These are phyloP conservation scores for Oreohelix idahoensis DNA, from an alignment of 1,140 invertebrate genomes.

Conservation along the genomic window DNA sequence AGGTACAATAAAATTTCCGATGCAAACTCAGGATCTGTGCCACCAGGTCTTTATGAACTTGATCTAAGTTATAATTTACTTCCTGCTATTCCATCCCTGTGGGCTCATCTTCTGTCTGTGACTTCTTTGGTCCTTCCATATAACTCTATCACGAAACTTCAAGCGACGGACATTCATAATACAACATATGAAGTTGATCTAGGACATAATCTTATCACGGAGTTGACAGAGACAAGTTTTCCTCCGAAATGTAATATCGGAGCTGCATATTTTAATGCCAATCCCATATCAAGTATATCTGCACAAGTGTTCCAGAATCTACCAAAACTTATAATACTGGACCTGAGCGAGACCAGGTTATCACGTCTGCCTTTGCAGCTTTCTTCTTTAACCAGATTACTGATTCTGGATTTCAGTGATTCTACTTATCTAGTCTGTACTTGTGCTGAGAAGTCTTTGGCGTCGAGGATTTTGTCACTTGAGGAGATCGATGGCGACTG, in stretches of 20 bases:
- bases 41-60: no score
- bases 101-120: no score
- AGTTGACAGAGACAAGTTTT: no score
- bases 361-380: not conserved
- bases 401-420: not conserved
- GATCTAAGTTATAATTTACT: not conserved
- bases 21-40: not conserved
- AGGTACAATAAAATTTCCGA: not conserved
- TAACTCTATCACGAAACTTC: not conserved
- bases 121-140: not conserved
- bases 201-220: no score
- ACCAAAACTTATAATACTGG: not conserved
- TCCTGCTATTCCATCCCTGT: not conserved
- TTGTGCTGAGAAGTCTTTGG: not conserved
- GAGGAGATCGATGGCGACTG: not conserved
- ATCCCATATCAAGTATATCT: not conserved
- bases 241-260: no score
- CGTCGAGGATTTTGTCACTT: not conserved
- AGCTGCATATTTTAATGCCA: not conserved
- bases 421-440: not conserved
- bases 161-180: not conserved
- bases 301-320: not conserved
- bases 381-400: not conserved
- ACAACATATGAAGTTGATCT: not conserved
- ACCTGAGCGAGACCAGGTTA: not conserved